Percentiles rank a stretch among this genome's conserved stretches.
phyloP scores from a whole-genome alignment of 2,888 invertebrate genomes.

The Sminthurides aquaticus region DNA sequence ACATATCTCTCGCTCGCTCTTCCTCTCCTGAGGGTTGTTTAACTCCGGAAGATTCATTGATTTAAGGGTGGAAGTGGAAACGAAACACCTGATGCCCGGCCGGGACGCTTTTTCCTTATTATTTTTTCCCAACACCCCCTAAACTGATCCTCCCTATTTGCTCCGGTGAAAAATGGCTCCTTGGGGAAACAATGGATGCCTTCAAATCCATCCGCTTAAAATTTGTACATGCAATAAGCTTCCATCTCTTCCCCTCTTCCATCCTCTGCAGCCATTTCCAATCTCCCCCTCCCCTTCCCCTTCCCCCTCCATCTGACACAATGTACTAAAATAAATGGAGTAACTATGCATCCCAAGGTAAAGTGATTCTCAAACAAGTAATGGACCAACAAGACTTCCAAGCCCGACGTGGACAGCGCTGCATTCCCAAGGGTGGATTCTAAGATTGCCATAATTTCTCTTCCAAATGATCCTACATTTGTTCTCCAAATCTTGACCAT shows the following conservation, averaged over 20 bases:
- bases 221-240: conserved; percentile 1
- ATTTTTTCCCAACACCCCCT: conserved; percentile 17
- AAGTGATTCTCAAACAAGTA: not conserved
- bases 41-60: conserved; percentile 29
- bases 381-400: not conserved
- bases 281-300: not conserved
- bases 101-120: conserved; percentile 27
- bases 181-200: conserved; percentile 27
- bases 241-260: not conserved
- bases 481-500: too few relatives aligned
- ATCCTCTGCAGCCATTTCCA: not conserved
- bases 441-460: not conserved
- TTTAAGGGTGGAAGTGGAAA: conserved; percentile 30
- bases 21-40: conserved; percentile 30
- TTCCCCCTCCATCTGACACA: conserved; percentile 1
- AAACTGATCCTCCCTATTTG: conserved; percentile 30
- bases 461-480: not conserved
- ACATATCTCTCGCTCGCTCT: too few relatives aligned
- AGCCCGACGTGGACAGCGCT: not conserved
- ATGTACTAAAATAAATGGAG: not conserved
- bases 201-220: conserved; percentile 28
- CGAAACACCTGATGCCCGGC: conserved; percentile 30
- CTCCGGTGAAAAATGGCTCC: conserved; percentile 29
- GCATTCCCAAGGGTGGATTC: not conserved
- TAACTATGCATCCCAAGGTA: not conserved